Evolutionary conservation across 2,797 vertebrate genomes (phyloP).

Genomic region (Psittacula derbiana): DNA sequence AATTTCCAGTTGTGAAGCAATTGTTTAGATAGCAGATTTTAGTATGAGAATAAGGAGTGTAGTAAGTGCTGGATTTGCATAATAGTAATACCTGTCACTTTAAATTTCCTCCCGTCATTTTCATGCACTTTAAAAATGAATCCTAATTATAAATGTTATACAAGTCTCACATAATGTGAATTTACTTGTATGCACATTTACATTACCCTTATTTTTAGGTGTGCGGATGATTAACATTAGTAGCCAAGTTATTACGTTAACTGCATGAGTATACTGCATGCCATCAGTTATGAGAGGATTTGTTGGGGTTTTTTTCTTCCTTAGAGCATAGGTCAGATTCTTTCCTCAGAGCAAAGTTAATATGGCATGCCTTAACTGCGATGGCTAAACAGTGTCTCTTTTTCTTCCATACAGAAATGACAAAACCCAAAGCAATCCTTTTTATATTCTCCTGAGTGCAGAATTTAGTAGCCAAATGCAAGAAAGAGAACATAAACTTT

Average conservation of each 20-base stretch:
- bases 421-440: neutral
- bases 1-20: constrained; percentile 37
- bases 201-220: constrained; percentile 32
- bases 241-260: neutral
- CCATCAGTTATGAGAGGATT: neutral
- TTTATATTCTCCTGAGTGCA: neutral
- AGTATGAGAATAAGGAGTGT: neutral
- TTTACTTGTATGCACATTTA: constrained; percentile 18
- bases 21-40: constrained; percentile 43
- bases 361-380: neutral
- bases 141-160: constrained; percentile 53
- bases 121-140: constrained; percentile 32
- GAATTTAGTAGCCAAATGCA: neutral
- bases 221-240: constrained; percentile 22
- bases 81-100: constrained; percentile 38
- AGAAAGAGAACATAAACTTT: neutral
- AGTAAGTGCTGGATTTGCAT: constrained; percentile 39
- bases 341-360: neutral
- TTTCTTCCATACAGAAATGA: neutral
- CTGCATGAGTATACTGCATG: neutral
- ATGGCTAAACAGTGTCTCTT: neutral
- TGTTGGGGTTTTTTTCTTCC: neutral
- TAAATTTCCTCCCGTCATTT: constrained; percentile 40
- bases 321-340: neutral
- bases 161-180: constrained; percentile 30